Evolutionary conservation across 2,888 invertebrate species (phyloP), one percentile per base, ranked within the genome.

Genomic region (Acanthosepion pharaonis): DNA sequence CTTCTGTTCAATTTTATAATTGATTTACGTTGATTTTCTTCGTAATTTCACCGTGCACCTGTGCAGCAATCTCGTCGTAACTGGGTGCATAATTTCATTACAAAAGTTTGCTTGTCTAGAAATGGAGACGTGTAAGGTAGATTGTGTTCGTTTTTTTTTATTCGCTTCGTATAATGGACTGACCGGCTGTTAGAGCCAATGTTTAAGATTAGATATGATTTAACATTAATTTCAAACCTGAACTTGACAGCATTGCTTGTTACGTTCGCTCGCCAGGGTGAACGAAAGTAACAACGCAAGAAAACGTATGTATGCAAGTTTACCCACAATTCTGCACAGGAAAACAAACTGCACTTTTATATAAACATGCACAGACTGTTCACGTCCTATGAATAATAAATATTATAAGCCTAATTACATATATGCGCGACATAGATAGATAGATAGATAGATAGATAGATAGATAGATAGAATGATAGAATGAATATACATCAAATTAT

Each of bases 1-100:
- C n/a, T 33, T 78, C 78, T 33, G 78, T 78, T 78, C 78, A 78
- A 78, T 78, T 78, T 78, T n/a, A 78, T 78, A 78, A 78, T 78
- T 78, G 33, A 33, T 78, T 78, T n/a, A n/a, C 78, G 18, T 4
- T 33, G n/a, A 28, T 78, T 33, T 78, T n/a, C 23, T 78, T 5
- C n/a, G 78, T n/a, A 78, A n/a, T 78, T 78, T 78, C 11, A 0
- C n/a, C 15, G n/a, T 11, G 15, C n/a, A 78, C n/a, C n/a, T 33
- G 78, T n/a, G 78, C n/a, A n/a, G 33, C n/a, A 33, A 15, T 8
- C 11, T 78, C n/a, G 3, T n/a, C 78, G n/a, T 33, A 78, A n/a
- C n/a, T 78, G 11, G n/a, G 78, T 78, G n/a, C 78, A 15, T 78
- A 78, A n/a, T n/a, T 78, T 78, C n/a, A 78, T 78, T 78, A n/a